Percentiles rank a stretch among this genome's conserved stretches.
Conservation (phyloP, 1,140 invertebrate genomes). For the Eulimnadia texana region DNA sequence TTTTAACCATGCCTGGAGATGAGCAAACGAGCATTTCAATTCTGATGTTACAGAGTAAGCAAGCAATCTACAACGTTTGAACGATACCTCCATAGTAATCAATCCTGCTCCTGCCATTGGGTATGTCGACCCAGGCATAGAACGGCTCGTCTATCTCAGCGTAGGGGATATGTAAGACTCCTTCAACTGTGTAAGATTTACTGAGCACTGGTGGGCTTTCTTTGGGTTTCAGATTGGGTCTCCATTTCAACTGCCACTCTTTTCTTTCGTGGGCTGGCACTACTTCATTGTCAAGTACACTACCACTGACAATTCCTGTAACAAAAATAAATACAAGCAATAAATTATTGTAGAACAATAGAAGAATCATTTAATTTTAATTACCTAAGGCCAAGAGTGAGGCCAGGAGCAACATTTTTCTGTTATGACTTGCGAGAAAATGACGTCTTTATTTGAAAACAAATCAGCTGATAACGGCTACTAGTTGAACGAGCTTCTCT, state of each 20-base stretch:
- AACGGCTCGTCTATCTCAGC: constrained; percentile 83
- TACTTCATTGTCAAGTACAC: constrained; percentile 1
- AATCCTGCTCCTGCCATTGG: constrained; percentile 60
- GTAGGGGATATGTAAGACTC: constrained; percentile 71
- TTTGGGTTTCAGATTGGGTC: neutral
- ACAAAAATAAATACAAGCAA: neutral
- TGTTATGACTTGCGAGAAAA: no score
- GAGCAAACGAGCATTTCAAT: neutral
- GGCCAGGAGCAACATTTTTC: no score
- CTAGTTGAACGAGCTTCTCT: no score
- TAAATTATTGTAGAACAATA: neutral
- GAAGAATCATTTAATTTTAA: no score
- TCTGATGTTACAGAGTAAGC: neutral
- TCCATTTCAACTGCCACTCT: neutral
- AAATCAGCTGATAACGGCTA: no score
- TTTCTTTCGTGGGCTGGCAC: constrained; percentile 1
- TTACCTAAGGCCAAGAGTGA: no score
- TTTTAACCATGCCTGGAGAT: constrained; percentile 60
- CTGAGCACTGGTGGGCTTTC: neutral
- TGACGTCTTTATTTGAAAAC: no score
- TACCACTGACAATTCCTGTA: neutral
- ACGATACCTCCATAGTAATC: constrained; percentile 79
- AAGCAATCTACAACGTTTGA: constrained; percentile 3
- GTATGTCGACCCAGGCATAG: constrained; percentile 67
- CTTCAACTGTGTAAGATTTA: constrained; percentile 48